Evolutionary conservation across 2,888 invertebrate species (phyloP).

Genomic region (Drosophila subquinaria): DNA sequence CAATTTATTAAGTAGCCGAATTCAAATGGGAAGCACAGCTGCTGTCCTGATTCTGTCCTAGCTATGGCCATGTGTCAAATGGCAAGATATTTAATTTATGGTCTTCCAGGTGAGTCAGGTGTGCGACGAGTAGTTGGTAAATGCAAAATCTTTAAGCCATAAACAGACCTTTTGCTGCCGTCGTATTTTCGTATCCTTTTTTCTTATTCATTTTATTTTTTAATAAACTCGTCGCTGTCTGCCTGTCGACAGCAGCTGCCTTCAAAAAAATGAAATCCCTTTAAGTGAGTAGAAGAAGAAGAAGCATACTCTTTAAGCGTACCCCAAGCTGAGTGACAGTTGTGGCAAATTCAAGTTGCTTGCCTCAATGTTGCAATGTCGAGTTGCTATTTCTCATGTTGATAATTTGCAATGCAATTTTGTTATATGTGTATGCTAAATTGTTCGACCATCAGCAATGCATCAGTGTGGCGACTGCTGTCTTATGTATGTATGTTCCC

Average conservation of each 20-base stretch:
- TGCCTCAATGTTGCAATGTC: background rate
- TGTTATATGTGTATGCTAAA: constrained; percentile 57
- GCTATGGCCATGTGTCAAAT: constrained; percentile 62
- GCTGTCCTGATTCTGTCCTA: constrained; percentile 14
- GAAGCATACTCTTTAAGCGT: constrained; percentile 30
- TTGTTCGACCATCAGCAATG: constrained; percentile 79
- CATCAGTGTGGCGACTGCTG: constrained; percentile 64
- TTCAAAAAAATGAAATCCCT: constrained; percentile 11
- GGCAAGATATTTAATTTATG: constrained; percentile 58
- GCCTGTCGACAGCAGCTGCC: constrained; percentile 49
- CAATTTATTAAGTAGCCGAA: constrained; percentile 61
- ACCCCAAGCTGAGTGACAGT: constrained; percentile 25
- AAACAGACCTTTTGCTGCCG: constrained; percentile 22
- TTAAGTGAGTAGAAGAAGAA: constrained; percentile 15
- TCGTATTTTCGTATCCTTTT: constrained; percentile 18
- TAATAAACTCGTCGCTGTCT: constrained; percentile 37
- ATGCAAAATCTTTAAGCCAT: constrained; percentile 42
- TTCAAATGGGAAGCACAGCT: constrained; percentile 26
- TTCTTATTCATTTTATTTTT: constrained; percentile 16
- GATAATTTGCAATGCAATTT: constrained; percentile 74
- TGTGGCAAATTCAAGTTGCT: constrained; percentile 16
- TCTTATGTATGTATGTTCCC: constrained; percentile 38
- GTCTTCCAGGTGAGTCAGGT: constrained; percentile 53
- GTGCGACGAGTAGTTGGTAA: constrained; percentile 29
- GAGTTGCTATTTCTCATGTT: constrained; percentile 13